Conservation (phyloP, 2,888 invertebrate species). For the Graphium colonna region DNA sequence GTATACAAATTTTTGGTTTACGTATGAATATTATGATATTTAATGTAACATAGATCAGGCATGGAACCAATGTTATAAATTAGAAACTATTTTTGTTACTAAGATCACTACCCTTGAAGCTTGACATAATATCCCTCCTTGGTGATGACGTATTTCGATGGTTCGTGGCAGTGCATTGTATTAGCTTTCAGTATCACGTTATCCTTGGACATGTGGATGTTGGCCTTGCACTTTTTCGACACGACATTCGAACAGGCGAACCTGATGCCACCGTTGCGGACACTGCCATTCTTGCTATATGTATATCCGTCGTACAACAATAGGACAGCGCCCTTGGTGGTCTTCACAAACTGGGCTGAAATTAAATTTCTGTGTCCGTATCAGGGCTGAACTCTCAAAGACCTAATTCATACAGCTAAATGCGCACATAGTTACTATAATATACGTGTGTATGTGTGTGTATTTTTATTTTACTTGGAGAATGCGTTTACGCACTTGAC, state of each 20-base stretch:
- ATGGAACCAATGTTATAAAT: too few species aligned
- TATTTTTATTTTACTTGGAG: too few species aligned
- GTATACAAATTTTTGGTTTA: too few species aligned
- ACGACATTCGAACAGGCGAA: constrained; percentile 39
- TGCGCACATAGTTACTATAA: too few species aligned
- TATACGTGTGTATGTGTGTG: too few species aligned
- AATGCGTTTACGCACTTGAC: too few species aligned
- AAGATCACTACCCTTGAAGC: too few species aligned
- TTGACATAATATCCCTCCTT: constrained; percentile 21
- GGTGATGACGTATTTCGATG: constrained; percentile 29
- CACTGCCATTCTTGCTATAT: constrained; percentile 38
- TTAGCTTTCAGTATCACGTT: constrained; percentile 32
- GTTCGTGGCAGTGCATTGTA: constrained; percentile 38
- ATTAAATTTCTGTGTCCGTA: neutral
- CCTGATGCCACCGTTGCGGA: constrained; percentile 37
- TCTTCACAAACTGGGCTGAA: constrained; percentile 23
- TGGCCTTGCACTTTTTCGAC: constrained; percentile 41
- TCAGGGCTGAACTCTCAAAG: too few species aligned
- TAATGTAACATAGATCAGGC: too few species aligned
- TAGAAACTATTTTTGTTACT: too few species aligned
- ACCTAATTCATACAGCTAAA: too few species aligned
- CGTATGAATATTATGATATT: too few species aligned
- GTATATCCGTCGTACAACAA: constrained; percentile 40
- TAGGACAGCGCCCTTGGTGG: constrained; percentile 23
- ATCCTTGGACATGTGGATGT: constrained; percentile 34